Conservation (phyloP, 2,888 invertebrate species). For the Xestia ashworthii region DNA sequence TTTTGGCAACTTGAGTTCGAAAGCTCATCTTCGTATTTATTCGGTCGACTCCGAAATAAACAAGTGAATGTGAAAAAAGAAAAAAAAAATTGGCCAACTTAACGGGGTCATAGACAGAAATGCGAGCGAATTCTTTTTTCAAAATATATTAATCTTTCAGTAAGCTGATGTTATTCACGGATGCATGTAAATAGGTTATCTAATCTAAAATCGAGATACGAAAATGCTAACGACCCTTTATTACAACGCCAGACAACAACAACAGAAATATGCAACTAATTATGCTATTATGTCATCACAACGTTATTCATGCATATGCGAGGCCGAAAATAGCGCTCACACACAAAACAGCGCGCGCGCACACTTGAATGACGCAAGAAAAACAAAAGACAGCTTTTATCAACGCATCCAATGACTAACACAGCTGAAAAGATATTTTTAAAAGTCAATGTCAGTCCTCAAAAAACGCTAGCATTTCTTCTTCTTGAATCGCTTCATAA, state of each 20-base stretch:
- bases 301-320: conserved; percentile 45
- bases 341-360: conserved; percentile 30
- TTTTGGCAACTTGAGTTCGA: conserved; percentile 1
- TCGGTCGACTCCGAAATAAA: not conserved
- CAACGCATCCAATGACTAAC: conserved; percentile 54
- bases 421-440: conserved; percentile 50
- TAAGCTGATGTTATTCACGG: conserved; percentile 27
- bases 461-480: conserved; percentile 56
- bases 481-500: conserved; percentile 68
- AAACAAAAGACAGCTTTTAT: conserved; percentile 61
- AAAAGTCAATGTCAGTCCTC: conserved; percentile 56
- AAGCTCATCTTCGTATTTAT: not conserved
- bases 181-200: conserved; percentile 28
- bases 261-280: conserved; percentile 58
- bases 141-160: not conserved
- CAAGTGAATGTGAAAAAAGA: not conserved
- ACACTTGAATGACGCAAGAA: conserved; percentile 52
- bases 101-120: not conserved
- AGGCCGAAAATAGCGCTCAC: conserved; percentile 53
- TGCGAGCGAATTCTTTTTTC: not conserved
- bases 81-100: not conserved
- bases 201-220: conserved; percentile 40
- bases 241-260: conserved; percentile 41
- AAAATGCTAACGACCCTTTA: conserved; percentile 40
- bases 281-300: conserved; percentile 56